A percentile compares a stretch with the other conserved stretches of the same genome.
phyloP scores from a whole-genome alignment of 2,797 vertebrate genomes.

The Triplophysa yarkandensis region DNA sequence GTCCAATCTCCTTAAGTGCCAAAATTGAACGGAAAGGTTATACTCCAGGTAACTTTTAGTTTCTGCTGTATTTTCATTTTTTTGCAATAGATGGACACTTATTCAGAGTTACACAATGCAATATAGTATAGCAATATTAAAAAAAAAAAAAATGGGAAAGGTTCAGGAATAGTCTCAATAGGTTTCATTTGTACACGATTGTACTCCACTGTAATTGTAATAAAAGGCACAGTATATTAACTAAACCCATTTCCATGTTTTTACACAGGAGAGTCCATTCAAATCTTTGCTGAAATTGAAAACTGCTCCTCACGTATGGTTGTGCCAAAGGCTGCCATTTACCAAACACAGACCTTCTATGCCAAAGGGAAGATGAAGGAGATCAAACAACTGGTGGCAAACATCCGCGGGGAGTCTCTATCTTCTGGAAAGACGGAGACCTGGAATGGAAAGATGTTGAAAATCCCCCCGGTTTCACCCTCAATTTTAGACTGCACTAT shows the following conservation, averaged over 20 bases:
- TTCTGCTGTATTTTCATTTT: no score
- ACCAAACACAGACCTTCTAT: constrained; percentile 94
- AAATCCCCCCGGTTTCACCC: constrained; percentile 95
- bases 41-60: constrained; percentile 85
- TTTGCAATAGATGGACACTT: not conserved
- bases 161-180: no score
- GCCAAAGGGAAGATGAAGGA: constrained; percentile 98
- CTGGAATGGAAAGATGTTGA: constrained; percentile 93
- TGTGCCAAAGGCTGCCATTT: constrained; percentile 96
- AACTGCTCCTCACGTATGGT: constrained; percentile 95
- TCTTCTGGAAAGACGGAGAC: constrained; percentile 95
- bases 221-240: not conserved
- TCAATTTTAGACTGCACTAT: constrained; percentile 97
- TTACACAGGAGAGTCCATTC: constrained; percentile 91
- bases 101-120: no score
- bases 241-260: constrained; percentile 13
- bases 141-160: no score
- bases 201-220: not conserved
- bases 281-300: constrained; percentile 97
- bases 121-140: no score
- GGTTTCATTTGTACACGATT: not conserved
- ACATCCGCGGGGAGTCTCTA: constrained; percentile 87
- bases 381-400: constrained; percentile 94
- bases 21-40: constrained; percentile 98
- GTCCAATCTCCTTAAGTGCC: constrained; percentile 98